Percentiles rank a stretch among this genome's conserved stretches.
Evolutionary conservation across 2,797 vertebrate genomes (phyloP).

Genomic region (Myioborus melanocephalus): DNA sequence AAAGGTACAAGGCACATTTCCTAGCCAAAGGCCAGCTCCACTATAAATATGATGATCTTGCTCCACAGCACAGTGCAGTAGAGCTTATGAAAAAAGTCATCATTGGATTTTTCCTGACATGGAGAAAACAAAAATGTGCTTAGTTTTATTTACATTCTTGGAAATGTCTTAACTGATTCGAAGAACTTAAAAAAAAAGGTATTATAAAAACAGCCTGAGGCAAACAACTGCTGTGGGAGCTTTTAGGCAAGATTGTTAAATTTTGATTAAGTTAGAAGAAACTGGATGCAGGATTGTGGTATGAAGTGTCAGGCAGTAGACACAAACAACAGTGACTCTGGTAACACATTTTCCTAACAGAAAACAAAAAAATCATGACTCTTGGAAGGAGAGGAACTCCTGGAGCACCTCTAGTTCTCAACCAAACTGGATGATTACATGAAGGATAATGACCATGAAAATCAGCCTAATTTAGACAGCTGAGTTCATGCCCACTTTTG

Average conservation of each 20-base stretch:
- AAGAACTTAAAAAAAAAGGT: background rate
- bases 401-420: background rate
- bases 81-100: background rate
- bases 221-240: background rate
- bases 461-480: conserved; percentile 16
- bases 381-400: background rate
- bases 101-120: background rate
- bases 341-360: background rate
- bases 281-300: background rate
- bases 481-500: background rate
- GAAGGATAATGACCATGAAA: conserved; percentile 32
- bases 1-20: background rate
- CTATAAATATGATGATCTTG: background rate
- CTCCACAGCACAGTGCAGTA: background rate
- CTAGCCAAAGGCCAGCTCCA: background rate
- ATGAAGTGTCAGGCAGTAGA: background rate
- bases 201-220: background rate
- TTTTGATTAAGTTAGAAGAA: conserved; percentile 15
- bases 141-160: background rate
- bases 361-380: background rate
- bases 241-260: background rate
- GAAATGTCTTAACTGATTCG: background rate
- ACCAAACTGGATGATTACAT: background rate
- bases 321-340: conserved; percentile 1
- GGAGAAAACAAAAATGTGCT: background rate